phyloP scores from a whole-genome alignment of 1,140 invertebrate genomes.

The Melipona quadrifasciata region DNA sequence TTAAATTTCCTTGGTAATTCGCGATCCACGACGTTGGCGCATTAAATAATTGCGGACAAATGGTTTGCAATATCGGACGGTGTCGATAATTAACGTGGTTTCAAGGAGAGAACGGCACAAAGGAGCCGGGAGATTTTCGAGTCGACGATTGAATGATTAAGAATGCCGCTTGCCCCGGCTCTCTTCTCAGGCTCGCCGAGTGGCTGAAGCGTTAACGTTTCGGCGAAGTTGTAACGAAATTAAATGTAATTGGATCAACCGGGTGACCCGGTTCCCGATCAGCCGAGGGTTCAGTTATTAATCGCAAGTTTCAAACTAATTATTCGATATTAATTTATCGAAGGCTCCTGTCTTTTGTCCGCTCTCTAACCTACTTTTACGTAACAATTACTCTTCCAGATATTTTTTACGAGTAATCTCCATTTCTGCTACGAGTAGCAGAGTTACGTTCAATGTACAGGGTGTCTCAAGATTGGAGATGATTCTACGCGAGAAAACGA shows the following conservation, averaged over 20 bases:
- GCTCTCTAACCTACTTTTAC: not conserved
- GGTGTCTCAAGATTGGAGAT: too few species aligned
- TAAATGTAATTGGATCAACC: slow-evolving; percentile 35
- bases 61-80: not conserved
- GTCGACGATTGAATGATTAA: not conserved
- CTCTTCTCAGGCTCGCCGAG: not conserved
- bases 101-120: not conserved
- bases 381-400: not conserved
- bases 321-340: slow-evolving; percentile 37
- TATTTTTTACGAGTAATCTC: not conserved
- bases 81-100: not conserved
- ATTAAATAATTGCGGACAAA: not conserved
- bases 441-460: too few species aligned
- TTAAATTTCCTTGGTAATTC: not conserved
- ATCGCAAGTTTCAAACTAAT: slow-evolving; percentile 38
- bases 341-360: slow-evolving; percentile 1
- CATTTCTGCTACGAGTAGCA: too few species aligned
- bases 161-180: not conserved
- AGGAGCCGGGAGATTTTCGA: not conserved
- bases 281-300: slow-evolving; percentile 28
- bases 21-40: not conserved
- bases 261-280: slow-evolving; percentile 9
- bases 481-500: too few species aligned
- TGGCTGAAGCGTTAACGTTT: slow-evolving; percentile 3
- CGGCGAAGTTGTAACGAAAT: slow-evolving; percentile 31